Evolutionary conservation across 2,888 invertebrate genomes (phyloP), one percentile per base, ranked within the genome.

Genomic region (Brenthis ino): DNA sequence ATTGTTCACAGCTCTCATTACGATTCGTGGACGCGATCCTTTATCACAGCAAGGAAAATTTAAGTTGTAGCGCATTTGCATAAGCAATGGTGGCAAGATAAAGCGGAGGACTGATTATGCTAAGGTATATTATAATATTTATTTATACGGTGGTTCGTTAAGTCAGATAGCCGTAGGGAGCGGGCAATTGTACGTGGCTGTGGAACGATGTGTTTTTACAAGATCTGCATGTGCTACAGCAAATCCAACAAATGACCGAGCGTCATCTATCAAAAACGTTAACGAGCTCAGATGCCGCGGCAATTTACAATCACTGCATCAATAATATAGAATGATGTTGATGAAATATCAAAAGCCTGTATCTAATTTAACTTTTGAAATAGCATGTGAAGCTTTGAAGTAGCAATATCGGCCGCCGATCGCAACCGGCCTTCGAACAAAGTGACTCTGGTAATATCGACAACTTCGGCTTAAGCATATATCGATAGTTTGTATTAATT

Each of bases 191-290:
- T 91, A 90, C 88, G 85, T 84, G 80, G 87, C 85, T 87, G 90
- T 91, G 88, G 91, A 89, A 88, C 87, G 82, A 82, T 86, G 85
- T 89, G 88, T 89, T 91, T 91, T 91, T 89, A 90, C 89, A 87
- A 83, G 80, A 83, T 78, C 83, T 82, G 82, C 85, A 83, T 84
- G 85, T 87, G 88, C 88, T 88, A 88, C 86, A 88, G 88, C 89
- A 87, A 90, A 90, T 90, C 87, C 88, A 86, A 91, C 91, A 88
- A 89, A 89, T 88, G 85, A 88, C 85, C 88, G 85, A 75, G 75
- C 87, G 88, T 90, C 91, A 92, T 93, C 91, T 92, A 92, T 93
- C 93, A 92, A 91, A 91, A 89, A 89, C 87, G 82, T 88, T 92
- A 92, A 92, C 92, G 92, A 93, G 90, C 88, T 82, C 79, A 80